These are phyloP conservation scores for Nothobranchius kuhntae DNA, from an alignment of 2,113 vertebrate genomes.

Conservation along the genomic window DNA sequence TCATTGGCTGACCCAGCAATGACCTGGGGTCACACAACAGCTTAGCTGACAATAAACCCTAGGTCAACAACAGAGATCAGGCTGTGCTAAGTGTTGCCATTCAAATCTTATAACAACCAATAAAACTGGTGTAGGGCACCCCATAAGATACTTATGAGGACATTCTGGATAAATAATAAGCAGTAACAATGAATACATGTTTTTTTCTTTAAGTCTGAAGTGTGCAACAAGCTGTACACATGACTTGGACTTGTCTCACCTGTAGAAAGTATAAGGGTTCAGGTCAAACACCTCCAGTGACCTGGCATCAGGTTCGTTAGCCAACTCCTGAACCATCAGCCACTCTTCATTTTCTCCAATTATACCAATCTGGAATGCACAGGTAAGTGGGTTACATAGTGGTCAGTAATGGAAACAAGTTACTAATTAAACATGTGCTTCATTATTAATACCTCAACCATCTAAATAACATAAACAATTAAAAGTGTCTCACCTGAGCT, in stretches of 20 bases:
- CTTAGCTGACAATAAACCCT: too few species aligned
- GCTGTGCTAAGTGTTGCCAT: too few species aligned
- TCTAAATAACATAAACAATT: too few species aligned
- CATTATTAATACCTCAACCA: background rate
- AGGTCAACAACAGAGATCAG: too few species aligned
- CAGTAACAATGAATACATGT: background rate
- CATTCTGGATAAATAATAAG: background rate
- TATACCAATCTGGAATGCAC: conserved; percentile 83
- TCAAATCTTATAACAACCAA: too few species aligned
- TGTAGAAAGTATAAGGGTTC: conserved; percentile 93
- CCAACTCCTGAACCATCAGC: conserved; percentile 87
- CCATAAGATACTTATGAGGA: too few species aligned
- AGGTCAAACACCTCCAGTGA: conserved; percentile 90
- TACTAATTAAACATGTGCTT: background rate
- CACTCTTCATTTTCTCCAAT: conserved; percentile 91
- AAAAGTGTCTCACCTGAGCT: conserved; percentile 84
- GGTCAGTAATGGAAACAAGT: conserved; percentile 23
- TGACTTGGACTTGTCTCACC: conserved; percentile 59
- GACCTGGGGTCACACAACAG: too few species aligned
- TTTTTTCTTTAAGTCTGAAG: background rate
- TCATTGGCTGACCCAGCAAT: too few species aligned
- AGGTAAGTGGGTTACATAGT: conserved; percentile 13
- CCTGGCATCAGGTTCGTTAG: conserved; percentile 88
- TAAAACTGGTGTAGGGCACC: too few species aligned
- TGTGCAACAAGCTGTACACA: background rate